phyloP scores from a whole-genome alignment of 92 coral and sea anemone genomes.

The Micromussa lordhowensis region DNA sequence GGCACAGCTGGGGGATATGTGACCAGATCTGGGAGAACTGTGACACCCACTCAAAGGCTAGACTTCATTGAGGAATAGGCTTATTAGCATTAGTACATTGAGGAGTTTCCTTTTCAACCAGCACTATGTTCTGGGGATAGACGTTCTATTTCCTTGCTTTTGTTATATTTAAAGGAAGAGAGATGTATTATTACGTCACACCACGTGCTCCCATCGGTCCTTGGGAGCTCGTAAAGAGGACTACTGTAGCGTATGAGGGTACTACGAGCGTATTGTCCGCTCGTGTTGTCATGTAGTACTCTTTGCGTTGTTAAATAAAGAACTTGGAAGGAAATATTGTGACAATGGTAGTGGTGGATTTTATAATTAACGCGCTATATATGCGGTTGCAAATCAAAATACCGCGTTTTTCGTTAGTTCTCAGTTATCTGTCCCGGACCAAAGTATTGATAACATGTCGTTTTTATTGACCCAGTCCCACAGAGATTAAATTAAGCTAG shows the following conservation, averaged over 20 bases:
- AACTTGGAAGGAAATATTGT: background rate
- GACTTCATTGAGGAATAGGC: no score
- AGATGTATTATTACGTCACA: background rate
- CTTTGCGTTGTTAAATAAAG: no score
- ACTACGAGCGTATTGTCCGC: no score
- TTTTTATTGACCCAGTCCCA: background rate
- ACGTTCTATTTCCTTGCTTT: no score
- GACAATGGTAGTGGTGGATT: background rate
- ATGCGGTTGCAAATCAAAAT: no score
- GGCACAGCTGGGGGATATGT: conserved; percentile 1
- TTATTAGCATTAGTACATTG: conserved; percentile 1
- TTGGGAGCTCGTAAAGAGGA: background rate
- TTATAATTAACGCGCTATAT: background rate
- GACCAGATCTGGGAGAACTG: conserved; percentile 34
- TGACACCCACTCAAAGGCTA: conserved; percentile 23
- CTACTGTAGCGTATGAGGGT: no score
- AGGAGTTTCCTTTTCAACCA: conserved; percentile 18
- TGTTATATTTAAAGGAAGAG: no score
- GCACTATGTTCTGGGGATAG: no score
- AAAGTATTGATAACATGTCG: background rate
- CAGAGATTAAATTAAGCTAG: background rate
- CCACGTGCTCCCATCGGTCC: conserved; percentile 14
- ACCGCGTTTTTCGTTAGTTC: no score
- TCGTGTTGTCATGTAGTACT: no score
- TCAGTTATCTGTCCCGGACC: no score